Evolutionary conservation across 2,797 vertebrate genomes (phyloP).

Genomic region (Anomalospiza imberbis): DNA sequence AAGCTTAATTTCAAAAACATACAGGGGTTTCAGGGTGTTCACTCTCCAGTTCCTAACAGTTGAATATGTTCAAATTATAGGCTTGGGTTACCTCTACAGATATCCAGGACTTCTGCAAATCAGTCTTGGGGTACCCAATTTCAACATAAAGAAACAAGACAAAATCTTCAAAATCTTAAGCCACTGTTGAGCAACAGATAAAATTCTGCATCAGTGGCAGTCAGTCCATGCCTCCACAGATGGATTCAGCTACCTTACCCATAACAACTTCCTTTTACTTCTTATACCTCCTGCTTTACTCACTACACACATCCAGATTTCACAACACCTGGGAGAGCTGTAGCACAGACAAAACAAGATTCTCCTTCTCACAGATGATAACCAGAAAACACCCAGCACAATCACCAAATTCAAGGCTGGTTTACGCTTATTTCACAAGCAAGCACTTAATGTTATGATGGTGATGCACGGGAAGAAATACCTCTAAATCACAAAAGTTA

Average conservation of each 20-base stretch:
- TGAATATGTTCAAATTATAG: background rate
- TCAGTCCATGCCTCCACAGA: rapidly evolving
- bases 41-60: background rate
- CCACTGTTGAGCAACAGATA: background rate
- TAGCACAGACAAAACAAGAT: background rate
- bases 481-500: background rate
- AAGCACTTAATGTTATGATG: background rate
- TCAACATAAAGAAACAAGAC: background rate
- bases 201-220: background rate
- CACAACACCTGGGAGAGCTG: background rate
- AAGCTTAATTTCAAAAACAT: background rate
- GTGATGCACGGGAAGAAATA: background rate
- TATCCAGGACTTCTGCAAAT: background rate
- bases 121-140: background rate
- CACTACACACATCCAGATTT: background rate
- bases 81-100: background rate
- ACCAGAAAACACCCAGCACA: background rate
- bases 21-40: background rate
- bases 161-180: background rate
- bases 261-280: background rate
- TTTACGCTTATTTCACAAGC: background rate
- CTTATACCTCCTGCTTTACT: background rate
- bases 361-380: background rate
- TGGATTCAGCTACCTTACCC: background rate
- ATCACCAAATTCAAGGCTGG: background rate